Conservation (phyloP, 2,113 vertebrate genomes). For the Ceyx melanurus region DNA sequence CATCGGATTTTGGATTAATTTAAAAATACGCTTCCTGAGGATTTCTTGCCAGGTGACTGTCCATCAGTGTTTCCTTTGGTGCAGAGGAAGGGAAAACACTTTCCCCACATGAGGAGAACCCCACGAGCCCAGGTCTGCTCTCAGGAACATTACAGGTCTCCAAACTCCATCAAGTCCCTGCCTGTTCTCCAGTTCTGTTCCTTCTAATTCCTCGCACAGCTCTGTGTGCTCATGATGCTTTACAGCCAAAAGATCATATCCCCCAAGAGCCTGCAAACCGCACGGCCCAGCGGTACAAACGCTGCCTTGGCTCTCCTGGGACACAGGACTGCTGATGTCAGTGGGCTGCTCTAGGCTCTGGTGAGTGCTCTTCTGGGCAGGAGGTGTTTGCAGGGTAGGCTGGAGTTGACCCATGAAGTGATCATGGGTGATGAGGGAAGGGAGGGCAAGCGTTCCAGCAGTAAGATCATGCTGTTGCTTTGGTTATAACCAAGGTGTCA, state of each 20-base stretch:
- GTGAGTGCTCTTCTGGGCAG: slow-evolving; percentile 34
- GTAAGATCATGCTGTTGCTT: background rate
- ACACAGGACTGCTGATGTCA: background rate
- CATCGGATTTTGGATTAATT: slow-evolving; percentile 7
- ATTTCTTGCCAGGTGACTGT: slow-evolving; percentile 30
- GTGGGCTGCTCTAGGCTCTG: background rate
- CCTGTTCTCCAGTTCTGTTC: slow-evolving; percentile 47
- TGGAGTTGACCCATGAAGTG: slow-evolving; percentile 21
- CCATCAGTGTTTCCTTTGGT: background rate
- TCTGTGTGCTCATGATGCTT: slow-evolving; percentile 4
- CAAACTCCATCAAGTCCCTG: background rate
- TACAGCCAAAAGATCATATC: slow-evolving; percentile 47
- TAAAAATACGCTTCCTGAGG: slow-evolving; percentile 47
- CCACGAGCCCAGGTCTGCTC: background rate
- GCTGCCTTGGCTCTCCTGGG: slow-evolving; percentile 26
- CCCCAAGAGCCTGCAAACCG: slow-evolving; percentile 46
- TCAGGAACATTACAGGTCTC: background rate
- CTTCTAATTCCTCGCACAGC: slow-evolving; percentile 59
- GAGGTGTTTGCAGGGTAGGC: slow-evolving; percentile 40
- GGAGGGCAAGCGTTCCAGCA: background rate
- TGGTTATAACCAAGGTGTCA: background rate
- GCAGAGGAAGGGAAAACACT: slow-evolving; percentile 19
- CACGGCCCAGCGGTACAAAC: slow-evolving; percentile 10
- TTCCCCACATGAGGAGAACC: background rate
- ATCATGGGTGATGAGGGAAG: slow-evolving; percentile 8